Conservation (phyloP, 92 coral and sea anemone species). For the Chrysogorgia sp. region DNA sequence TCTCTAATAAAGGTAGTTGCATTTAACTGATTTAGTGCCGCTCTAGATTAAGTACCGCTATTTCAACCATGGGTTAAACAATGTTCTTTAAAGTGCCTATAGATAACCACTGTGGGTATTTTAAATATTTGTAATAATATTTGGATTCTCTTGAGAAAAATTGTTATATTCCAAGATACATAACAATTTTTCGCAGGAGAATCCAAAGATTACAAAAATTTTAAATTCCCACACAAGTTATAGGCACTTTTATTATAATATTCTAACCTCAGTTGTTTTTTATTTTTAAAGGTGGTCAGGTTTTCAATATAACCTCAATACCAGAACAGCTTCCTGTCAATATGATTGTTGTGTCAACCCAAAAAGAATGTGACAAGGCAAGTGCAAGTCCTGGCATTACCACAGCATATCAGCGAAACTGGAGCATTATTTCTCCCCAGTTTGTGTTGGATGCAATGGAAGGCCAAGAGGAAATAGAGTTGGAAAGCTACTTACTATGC, state of each 20-base stretch:
- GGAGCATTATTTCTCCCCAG: slow-evolving; percentile 22
- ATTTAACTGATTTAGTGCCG: no score
- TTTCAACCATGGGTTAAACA: no score
- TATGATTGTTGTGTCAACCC: slow-evolving; percentile 6
- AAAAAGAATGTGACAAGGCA: slow-evolving; percentile 24
- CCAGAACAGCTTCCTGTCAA: slow-evolving; percentile 17
- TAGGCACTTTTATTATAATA: no score
- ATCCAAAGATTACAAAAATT: no score
- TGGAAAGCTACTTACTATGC: not conserved
- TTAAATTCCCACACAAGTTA: no score
- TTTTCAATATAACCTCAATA: not conserved
- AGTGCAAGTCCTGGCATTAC: slow-evolving; percentile 13
- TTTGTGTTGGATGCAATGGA: not conserved
- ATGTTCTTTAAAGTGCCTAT: no score
- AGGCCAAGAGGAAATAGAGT: not conserved
- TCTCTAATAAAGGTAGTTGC: not conserved
- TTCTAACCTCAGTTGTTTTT: not conserved
- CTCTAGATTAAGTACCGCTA: no score
- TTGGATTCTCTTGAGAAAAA: no score
- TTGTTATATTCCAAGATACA: no score
- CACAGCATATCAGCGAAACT: slow-evolving; percentile 18
- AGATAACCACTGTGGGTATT: no score
- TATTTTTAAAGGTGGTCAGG: slow-evolving; percentile 13
- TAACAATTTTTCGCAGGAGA: no score
- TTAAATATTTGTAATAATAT: no score